These are phyloP conservation scores for Cephus pulcher DNA, from an alignment of 2,888 invertebrate species.

Conservation along the genomic window DNA sequence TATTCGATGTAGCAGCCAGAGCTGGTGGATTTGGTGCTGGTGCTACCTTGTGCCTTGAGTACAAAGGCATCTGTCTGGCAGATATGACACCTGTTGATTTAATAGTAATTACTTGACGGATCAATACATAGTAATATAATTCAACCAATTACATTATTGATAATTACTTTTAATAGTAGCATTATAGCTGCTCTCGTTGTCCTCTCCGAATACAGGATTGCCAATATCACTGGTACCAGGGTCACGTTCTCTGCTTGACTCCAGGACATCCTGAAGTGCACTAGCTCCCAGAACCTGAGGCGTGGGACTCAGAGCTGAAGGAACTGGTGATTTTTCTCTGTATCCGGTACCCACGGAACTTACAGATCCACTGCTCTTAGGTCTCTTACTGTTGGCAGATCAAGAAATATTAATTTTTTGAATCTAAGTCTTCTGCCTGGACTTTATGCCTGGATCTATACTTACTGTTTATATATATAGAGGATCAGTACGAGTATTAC, in stretches of 20 bases:
- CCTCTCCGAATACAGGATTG: constrained; percentile 65
- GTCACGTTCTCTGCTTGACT: constrained; percentile 64
- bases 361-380: constrained; percentile 57
- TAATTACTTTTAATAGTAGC: constrained; percentile 72
- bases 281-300: constrained; percentile 71
- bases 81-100: constrained; percentile 47
- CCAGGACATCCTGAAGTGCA: constrained; percentile 64
- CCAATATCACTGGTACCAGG: constrained; percentile 67
- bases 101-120: neutral
- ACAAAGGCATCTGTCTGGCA: constrained; percentile 51
- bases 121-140: neutral
- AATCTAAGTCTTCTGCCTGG: neutral
- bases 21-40: constrained; percentile 56
- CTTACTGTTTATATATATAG: constrained; percentile 82
- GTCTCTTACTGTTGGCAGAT: constrained; percentile 48
- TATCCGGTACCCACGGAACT: constrained; percentile 61
- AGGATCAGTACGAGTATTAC: constrained; percentile 81
- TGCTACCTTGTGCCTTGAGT: constrained; percentile 56
- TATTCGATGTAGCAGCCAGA: constrained; percentile 59
- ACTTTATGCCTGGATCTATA: constrained; percentile 29
- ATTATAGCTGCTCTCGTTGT: constrained; percentile 65
- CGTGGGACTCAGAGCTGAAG: constrained; percentile 55
- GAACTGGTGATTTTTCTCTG: constrained; percentile 60
- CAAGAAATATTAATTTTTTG: neutral
- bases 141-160: neutral